These are phyloP conservation scores for Pseudolycoriella hygida DNA, from an alignment of 2,888 invertebrate species.

Conservation along the genomic window DNA sequence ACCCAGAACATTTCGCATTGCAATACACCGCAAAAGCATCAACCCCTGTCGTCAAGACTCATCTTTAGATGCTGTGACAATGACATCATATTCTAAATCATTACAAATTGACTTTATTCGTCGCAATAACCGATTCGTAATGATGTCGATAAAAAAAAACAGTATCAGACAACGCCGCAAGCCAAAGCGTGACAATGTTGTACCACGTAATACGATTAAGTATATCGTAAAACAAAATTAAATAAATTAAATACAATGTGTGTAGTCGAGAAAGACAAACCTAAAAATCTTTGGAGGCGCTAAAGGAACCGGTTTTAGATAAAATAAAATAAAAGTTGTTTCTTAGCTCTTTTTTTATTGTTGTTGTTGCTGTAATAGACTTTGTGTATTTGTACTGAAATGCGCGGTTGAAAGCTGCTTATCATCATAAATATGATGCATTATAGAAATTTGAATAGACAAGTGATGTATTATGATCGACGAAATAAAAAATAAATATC, in stretches of 20 bases:
- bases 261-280: no score
- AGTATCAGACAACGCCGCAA: neutral
- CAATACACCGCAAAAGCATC: no score
- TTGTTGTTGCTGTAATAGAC: no score
- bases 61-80: no score
- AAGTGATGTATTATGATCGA: neutral
- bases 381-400: neutral
- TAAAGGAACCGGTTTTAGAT: neutral
- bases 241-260: neutral
- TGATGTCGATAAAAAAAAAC: no score
- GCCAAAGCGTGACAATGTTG: conserved; percentile 3
- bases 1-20: no score
- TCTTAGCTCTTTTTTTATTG: no score
- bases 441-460: neutral
- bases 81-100: no score
- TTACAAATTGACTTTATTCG: no score
- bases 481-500: neutral
- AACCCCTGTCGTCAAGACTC: no score
- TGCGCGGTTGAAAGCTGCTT: conserved; percentile 1
- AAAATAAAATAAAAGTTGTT: no score
- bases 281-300: neutral
- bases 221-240: neutral
- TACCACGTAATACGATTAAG: conserved; percentile 1
- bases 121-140: no score
- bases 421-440: neutral